These are phyloP conservation scores for Azorinus chamasolen DNA, from an alignment of 2,888 invertebrate species.

Conservation along the genomic window DNA sequence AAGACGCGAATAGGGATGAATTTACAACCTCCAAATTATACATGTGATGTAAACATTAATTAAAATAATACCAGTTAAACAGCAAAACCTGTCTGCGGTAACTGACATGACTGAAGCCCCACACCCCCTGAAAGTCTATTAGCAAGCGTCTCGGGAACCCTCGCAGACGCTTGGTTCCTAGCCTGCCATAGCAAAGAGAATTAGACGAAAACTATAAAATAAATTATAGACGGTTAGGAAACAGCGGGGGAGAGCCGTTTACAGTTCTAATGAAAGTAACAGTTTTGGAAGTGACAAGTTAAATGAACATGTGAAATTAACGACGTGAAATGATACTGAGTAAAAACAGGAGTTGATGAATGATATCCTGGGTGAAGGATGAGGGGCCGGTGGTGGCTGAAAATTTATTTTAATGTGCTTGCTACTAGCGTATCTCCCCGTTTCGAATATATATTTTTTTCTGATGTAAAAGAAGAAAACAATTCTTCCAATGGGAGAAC, in stretches of 20 bases:
- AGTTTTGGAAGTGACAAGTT: slow-evolving; percentile 66
- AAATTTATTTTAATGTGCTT: not conserved
- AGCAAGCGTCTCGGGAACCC: too few relatives aligned
- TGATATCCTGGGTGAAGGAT: not conserved
- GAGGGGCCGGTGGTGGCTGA: not conserved
- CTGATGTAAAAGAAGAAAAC: too few relatives aligned
- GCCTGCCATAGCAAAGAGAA: slow-evolving; percentile 41
- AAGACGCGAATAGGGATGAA: slow-evolving; percentile 24
- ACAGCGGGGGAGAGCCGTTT: slow-evolving; percentile 57
- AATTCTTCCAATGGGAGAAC: too few relatives aligned
- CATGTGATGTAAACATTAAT: slow-evolving; percentile 67
- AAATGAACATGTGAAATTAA: slow-evolving; percentile 67
- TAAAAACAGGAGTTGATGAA: slow-evolving; percentile 9
- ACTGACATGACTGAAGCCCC: too few relatives aligned
- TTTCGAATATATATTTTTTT: too few relatives aligned
- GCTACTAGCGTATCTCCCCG: too few relatives aligned
- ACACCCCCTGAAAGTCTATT: too few relatives aligned
- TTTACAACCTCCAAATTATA: slow-evolving; percentile 58
- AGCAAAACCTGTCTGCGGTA: not conserved
- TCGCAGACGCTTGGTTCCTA: not conserved
- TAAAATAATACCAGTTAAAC: slow-evolving; percentile 57
- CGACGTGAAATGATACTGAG: slow-evolving; percentile 41
- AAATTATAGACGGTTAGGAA: slow-evolving; percentile 59
- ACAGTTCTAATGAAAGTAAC: slow-evolving; percentile 61
- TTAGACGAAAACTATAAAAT: slow-evolving; percentile 62